Evolutionary conservation across 1,140 invertebrate species (phyloP), one percentile per base, ranked within the genome.

Genomic region (Temnothorax curvispinosus): DNA sequence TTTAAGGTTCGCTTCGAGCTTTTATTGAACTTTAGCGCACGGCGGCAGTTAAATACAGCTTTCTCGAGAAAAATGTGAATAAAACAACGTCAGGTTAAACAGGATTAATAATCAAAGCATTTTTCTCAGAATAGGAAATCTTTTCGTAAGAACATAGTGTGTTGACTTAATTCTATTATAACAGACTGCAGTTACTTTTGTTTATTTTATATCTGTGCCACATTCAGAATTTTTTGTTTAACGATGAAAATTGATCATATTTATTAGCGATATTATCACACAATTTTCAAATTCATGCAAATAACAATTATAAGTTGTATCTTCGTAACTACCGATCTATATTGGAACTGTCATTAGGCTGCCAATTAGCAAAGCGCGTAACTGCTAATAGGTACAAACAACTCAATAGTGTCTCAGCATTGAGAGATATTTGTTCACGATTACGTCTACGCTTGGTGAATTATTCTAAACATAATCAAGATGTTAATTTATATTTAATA

Each of bases 291-390:
- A 21, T 47, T 86, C n/a, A 38, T 4, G n/a, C 32, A 58, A 50
- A 81, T 71, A 89, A 54, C 38, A 65, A 76, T 86, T 58, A 69
- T 27, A 41, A 15, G 32, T 72, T 65, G n/a, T 35, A 56, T 84
- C 78, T 76, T 89, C 75, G 56, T 52, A 52, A 27, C 44, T 38
- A 38, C n/a, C n/a, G 35, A 52, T 60, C 76, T 65, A 72, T 78
- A 58, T 38, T 67, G 35, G 35, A 72, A 52, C 47, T 13, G 56
- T 18, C 38, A 67, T 87, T 89, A 78, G 32, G 27, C 41, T 85
- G 58, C 58, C 76, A 88, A 88, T 88, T 87, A 87, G 64, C 44
- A 21, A 32, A 65, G 27, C 32, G 18, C 67, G 44, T 60, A 50
- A 64, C 38, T 75, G 38, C 32, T 64, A 60, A 69, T 71, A 69